Percentiles rank a stretch among this genome's conserved stretches.
Conservation (phyloP, 1,140 invertebrate genomes). For the Cheumatopsyche charites region DNA sequence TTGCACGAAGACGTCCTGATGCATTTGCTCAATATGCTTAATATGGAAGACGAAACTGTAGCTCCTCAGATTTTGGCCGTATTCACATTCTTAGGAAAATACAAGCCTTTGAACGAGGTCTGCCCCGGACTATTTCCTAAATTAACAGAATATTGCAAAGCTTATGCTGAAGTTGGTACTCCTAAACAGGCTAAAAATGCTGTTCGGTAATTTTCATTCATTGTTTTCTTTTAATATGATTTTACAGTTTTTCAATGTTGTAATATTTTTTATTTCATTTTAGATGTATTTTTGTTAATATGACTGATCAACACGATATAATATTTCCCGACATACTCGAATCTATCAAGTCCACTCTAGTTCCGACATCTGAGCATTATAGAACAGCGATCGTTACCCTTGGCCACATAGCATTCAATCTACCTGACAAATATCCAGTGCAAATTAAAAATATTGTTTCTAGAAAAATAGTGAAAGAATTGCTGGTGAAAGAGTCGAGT, state of each 20-base stretch:
- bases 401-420: slow-evolving; percentile 92
- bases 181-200: slow-evolving; percentile 97
- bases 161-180: slow-evolving; percentile 85
- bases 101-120: slow-evolving; percentile 77
- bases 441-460: slow-evolving; percentile 94
- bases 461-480: slow-evolving; percentile 93
- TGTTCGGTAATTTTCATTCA: slow-evolving; percentile 73
- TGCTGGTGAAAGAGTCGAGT: slow-evolving; percentile 83
- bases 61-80: slow-evolving; percentile 82
- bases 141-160: slow-evolving; percentile 84
- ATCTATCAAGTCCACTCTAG: slow-evolving; percentile 75
- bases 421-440: slow-evolving; percentile 85
- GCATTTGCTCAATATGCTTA: slow-evolving; percentile 78
- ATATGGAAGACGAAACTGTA: slow-evolving; percentile 81
- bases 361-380: slow-evolving; percentile 82
- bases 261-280: slow-evolving; percentile 23
- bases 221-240: slow-evolving; percentile 47
- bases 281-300: slow-evolving; percentile 88
- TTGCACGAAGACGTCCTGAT: slow-evolving; percentile 83
- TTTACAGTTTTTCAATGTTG: not conserved
- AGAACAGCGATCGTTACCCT: slow-evolving; percentile 91
- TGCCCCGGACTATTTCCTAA: slow-evolving; percentile 72
- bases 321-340: slow-evolving; percentile 90
- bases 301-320: slow-evolving; percentile 77
- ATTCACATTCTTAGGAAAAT: slow-evolving; percentile 87